Base-by-base conservation (phyloP, 2,113 vertebrate species). In the Cygnus buccinator region DNA sequence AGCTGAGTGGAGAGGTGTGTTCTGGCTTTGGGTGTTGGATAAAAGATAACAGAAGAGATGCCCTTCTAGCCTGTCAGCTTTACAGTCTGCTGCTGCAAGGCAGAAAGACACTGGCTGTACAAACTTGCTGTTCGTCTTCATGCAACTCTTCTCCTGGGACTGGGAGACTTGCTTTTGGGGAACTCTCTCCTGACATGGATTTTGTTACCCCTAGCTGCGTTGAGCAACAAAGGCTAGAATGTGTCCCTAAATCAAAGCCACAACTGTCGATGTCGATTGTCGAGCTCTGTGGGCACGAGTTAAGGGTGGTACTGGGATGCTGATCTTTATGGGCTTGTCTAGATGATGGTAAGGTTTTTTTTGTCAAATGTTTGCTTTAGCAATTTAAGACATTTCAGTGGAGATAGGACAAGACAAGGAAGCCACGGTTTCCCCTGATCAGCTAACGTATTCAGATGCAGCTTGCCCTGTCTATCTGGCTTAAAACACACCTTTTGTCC, bases 401-500 rank as follows among this genome's bases (percentile, higher is more conserved):
- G 62, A 91, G 41, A 90, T 41, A 70, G 54, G 39, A 20, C 39
- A 84, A 79, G 68, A 54, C 41, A 54, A 90, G 89, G 70, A 91
- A 89, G 48, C 52, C 55, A 35, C 81, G 76, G 55, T 65, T 89
- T n/a, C 87, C n/a, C 48, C 28, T 79, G 87, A 43, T 55, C 79
- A 84, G 43, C 57, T 92, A 16, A 52, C 57, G 13, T 16, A 63
- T 13, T 95, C 29, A 85, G 33, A 70, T 18, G 6, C 44, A 88
- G 23, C 11, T 91, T 76, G 37, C 44, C 57, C 41, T 91, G 78
- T 82, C 78, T 71, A 21, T 87, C 58, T 89, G 62, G 62, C 93
- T 89, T 80, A 76, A 91, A 94, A 90, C 58, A 70, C 6, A 29
- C 50, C 89, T 89, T 94, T 92, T 90, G 81, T 83, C 89, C 37